Base-by-base conservation (phyloP, 2,888 invertebrate species). In the Drymonia ruficornis region DNA sequence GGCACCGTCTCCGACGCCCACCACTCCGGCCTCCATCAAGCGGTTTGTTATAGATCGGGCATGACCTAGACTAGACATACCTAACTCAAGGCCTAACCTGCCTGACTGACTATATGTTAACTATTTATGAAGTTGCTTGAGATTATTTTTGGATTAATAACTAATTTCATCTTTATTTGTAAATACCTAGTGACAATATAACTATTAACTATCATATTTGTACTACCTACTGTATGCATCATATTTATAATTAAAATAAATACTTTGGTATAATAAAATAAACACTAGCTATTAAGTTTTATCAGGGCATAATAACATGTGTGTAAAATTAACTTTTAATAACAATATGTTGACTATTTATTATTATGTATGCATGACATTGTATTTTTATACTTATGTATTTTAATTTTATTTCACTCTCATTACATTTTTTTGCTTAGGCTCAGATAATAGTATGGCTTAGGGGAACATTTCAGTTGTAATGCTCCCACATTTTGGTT, bases 11-110 rank as follows among this genome's bases (percentile, higher is more conserved):
- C 91, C 93, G 52, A 87, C 91, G 54, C 93, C 92, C 66, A 91
- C 92, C 80, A 93, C 93, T 74, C 93, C 93, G 55, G 90, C 92
- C 72, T 93, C 93, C 65, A 86, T 91, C 64, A 93, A 93, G 86
- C 93, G 93, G 93, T 93, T 92, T 87, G 91, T 91, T 70, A 60
- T 76, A 81, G 76, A 72, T 69, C 72, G 70, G 80, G 90, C 91
- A 91, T 89, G 90, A 81, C 77, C 80, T 84, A 82, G 79, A 69
- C 65, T 82, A 81, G 75, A 79, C 69, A 70, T 76, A 80, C 85
- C 84, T 90, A 87, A 91, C 85, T 81, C 74, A 76, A 84, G 83
- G 84, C 86, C 82, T 84, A 85, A 83, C 80, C 63, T 56, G 55
- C 80, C 63, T 56, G 55, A 59, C 63, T 60, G 67, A 60, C 56